Percentiles rank a stretch among this genome's conserved stretches.
These are phyloP conservation scores for Planiliza haematocheilus DNA, from an alignment of 2,113 vertebrate species.

Conservation along the genomic window DNA sequence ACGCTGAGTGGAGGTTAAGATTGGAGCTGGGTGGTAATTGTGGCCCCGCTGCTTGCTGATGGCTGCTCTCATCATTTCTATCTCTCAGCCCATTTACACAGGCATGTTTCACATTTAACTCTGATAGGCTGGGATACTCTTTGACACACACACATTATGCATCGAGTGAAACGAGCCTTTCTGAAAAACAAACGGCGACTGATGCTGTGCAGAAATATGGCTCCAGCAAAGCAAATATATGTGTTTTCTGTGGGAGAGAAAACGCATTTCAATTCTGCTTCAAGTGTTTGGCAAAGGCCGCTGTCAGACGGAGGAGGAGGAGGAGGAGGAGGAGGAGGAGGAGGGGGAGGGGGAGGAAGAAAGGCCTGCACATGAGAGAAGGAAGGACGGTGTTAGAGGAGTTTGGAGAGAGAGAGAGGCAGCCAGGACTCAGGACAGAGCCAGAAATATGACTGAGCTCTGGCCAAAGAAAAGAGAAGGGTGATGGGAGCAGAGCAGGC, in stretches of 20 bases:
- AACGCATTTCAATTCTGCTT: too few relatives aligned
- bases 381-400: not conserved
- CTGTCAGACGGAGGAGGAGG: not conserved
- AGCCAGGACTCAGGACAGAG: not conserved
- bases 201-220: too few relatives aligned
- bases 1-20: conserved; percentile 16
- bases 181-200: too few relatives aligned
- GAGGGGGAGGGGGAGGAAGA: not conserved
- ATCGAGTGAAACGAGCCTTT: not conserved
- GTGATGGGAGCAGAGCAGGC: conserved; percentile 42
- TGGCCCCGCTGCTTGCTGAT: conserved; percentile 48
- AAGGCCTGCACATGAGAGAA: not conserved
- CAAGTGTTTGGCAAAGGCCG: too few relatives aligned
- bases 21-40: conserved; percentile 39
- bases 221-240: too few relatives aligned
- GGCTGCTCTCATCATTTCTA: conserved; percentile 68
- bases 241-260: too few relatives aligned
- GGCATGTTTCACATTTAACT: conserved; percentile 59
- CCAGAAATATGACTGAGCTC: conserved; percentile 10
- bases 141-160: conserved; percentile 28
- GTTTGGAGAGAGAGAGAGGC: conserved; percentile 5
- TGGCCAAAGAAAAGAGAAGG: conserved; percentile 18
- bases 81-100: conserved; percentile 67
- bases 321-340: not conserved
- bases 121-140: conserved; percentile 60